Evolutionary conservation across 1,140 invertebrate species (phyloP).

Genomic region (Cherax quadricarinatus): DNA sequence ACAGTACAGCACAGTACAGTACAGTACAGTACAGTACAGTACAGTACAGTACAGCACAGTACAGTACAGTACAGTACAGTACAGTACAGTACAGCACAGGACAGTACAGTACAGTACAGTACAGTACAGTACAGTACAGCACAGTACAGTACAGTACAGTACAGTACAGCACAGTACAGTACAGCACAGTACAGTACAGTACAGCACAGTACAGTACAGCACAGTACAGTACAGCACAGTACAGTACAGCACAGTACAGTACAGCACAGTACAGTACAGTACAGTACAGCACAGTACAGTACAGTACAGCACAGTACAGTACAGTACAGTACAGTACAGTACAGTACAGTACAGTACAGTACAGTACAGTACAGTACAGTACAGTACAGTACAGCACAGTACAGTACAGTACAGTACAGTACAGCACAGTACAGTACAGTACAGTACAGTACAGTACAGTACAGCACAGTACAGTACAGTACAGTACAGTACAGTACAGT

Average conservation of each 20-base stretch:
- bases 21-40: slow-evolving; percentile 73
- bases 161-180: slow-evolving; percentile 73
- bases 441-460: slow-evolving; percentile 69
- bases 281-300: slow-evolving; percentile 73
- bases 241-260: slow-evolving; percentile 72
- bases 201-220: slow-evolving; percentile 74
- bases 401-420: slow-evolving; percentile 73
- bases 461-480: slow-evolving; percentile 71
- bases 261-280: slow-evolving; percentile 73
- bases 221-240: slow-evolving; percentile 73
- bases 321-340: slow-evolving; percentile 66
- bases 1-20: slow-evolving; percentile 74
- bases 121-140: slow-evolving; percentile 73
- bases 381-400: slow-evolving; percentile 54
- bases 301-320: slow-evolving; percentile 57
- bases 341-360: slow-evolving; percentile 43
- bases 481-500: slow-evolving; percentile 73
- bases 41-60: slow-evolving; percentile 73
- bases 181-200: slow-evolving; percentile 74
- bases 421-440: slow-evolving; percentile 68
- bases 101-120: slow-evolving; percentile 71
- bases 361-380: slow-evolving; percentile 17
- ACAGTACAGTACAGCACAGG: slow-evolving; percentile 74
- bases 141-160: slow-evolving; percentile 49
- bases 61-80: slow-evolving; percentile 72